Percentiles rank a stretch among this genome's conserved stretches.
phyloP scores from a whole-genome alignment of 2,113 vertebrate species.

The Elaphurus davidianus region DNA sequence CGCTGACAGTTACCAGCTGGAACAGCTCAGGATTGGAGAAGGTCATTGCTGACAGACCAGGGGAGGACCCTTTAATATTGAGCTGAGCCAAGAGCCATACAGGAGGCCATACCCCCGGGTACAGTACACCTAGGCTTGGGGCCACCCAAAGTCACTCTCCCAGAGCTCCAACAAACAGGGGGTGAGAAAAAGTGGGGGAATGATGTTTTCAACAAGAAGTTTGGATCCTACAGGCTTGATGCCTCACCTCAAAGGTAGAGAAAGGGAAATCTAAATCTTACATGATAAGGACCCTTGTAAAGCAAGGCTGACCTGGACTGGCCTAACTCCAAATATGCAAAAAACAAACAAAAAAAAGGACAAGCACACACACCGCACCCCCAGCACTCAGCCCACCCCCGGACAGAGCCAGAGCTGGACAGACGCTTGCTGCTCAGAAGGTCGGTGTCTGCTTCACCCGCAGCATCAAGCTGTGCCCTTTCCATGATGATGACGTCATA shows the following conservation, averaged over 20 bases:
- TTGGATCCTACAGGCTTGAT: accelerated
- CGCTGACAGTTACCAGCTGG: not conserved
- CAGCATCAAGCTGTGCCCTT: not conserved
- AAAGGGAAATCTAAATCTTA: not conserved
- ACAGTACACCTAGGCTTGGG: not conserved
- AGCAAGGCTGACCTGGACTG: not conserved
- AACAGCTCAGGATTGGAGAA: not conserved
- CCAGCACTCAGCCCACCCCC: not conserved
- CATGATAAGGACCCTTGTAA: not conserved
- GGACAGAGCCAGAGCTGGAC: not conserved
- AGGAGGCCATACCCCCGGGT: not conserved
- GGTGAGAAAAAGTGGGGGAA: not conserved
- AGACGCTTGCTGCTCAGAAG: not conserved
- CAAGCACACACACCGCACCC: not conserved
- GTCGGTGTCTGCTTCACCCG: not conserved
- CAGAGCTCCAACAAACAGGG: not conserved
- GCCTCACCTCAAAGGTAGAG: not conserved
- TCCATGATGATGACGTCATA: not conserved
- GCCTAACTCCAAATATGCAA: not conserved
- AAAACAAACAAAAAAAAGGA: not conserved
- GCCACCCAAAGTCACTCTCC: too few relatives aligned
- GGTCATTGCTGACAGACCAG: not conserved
- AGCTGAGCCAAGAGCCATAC: not conserved
- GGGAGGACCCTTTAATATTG: not conserved
- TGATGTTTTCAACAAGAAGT: not conserved